Percentiles rank a stretch among this genome's conserved stretches.
Conservation (phyloP, 2,797 vertebrate genomes). For the Geotrypetes seraphini region DNA sequence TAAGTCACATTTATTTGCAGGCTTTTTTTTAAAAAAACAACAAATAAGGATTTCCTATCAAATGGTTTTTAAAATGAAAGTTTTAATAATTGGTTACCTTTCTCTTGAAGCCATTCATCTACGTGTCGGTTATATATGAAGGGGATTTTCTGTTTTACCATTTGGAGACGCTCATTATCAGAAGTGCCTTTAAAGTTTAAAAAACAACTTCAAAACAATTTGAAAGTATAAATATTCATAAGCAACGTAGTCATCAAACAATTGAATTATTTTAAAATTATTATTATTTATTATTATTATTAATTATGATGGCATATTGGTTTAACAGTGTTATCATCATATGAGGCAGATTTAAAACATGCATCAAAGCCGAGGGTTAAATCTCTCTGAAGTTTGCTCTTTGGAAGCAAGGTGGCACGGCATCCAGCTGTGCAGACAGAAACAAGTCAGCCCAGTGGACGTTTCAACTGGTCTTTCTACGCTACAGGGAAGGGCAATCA, state of each 20-base stretch:
- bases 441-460: no score
- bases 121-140: constrained; percentile 95
- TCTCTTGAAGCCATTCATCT: constrained; percentile 97
- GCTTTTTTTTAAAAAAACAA: no score
- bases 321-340: no score
- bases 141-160: constrained; percentile 98
- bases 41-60: constrained; percentile 66
- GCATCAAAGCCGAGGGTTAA: no score
- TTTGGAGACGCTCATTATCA: constrained; percentile 95
- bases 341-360: no score
- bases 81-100: constrained; percentile 85
- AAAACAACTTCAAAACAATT: constrained; percentile 80
- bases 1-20: constrained; percentile 70
- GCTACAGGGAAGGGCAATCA: no score
- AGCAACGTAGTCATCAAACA: no score
- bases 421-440: no score
- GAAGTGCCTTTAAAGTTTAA: constrained; percentile 98
- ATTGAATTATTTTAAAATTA: constrained; percentile 55
- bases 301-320: constrained; percentile 45
- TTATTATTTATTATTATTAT: no score
- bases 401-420: no score
- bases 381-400: no score
- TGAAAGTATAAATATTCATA: constrained; percentile 84
- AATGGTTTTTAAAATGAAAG: constrained; percentile 65
- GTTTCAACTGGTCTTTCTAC: no score